phyloP scores from a whole-genome alignment of 1,140 invertebrate genomes.

The Adoxophyes honmai region DNA sequence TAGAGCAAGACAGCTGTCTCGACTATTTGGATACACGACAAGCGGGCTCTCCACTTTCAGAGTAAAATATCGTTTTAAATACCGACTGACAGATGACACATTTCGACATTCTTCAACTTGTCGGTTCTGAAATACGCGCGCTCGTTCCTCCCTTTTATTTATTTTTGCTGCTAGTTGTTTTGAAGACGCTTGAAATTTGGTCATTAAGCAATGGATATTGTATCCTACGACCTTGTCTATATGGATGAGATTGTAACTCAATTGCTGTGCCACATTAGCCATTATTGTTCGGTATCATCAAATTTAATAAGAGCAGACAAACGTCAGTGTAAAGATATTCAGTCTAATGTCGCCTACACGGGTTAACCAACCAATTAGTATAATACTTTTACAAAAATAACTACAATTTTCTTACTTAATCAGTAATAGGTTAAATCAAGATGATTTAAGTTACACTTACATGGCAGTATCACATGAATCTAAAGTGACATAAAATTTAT shows the following conservation, averaged over 20 bases:
- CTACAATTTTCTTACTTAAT: background rate
- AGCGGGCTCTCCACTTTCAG: conserved; percentile 46
- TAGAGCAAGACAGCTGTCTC: conserved; percentile 57
- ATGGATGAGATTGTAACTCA: background rate
- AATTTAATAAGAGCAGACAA: conserved; percentile 58
- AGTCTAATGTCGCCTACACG: conserved; percentile 46
- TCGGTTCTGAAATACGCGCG: conserved; percentile 62
- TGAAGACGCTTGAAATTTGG: conserved; percentile 31
- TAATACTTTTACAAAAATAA: conserved; percentile 17
- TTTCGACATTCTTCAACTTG: conserved; percentile 76
- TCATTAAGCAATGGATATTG: conserved; percentile 23
- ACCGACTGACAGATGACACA: conserved; percentile 75
- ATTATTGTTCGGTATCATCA: conserved; percentile 32
- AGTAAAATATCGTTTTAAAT: conserved; percentile 75
- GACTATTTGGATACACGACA: conserved; percentile 58
- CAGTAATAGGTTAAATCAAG: background rate
- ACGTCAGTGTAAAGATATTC: conserved; percentile 39
- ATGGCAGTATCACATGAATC: conserved; percentile 28
- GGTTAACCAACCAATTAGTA: conserved; percentile 53
- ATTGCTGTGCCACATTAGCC: conserved; percentile 2
- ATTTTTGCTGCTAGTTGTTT: conserved; percentile 36
- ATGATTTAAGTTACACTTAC: conserved; percentile 22
- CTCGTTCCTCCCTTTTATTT: conserved; percentile 48
- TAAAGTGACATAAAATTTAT: conserved; percentile 53
- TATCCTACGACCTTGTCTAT: conserved; percentile 24